These are phyloP conservation scores for Poliocrania exsul DNA, from an alignment of 2,797 vertebrate genomes.

Conservation along the genomic window DNA sequence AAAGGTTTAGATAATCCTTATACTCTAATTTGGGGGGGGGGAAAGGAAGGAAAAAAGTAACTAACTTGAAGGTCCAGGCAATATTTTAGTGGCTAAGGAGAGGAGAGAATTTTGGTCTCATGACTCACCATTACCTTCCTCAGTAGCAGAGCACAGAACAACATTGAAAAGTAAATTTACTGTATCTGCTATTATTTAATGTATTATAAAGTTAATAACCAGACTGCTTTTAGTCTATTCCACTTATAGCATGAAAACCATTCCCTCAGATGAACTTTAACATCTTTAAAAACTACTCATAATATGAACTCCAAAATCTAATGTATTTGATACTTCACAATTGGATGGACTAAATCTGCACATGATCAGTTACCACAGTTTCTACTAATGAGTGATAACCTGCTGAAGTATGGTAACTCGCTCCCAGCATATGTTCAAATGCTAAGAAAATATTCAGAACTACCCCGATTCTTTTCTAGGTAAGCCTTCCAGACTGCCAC, in stretches of 20 bases:
- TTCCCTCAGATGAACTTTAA: background rate
- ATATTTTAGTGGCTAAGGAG: background rate
- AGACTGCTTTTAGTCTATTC: background rate
- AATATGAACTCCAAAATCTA: background rate
- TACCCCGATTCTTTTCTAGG: conserved; percentile 13
- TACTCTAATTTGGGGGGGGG: background rate
- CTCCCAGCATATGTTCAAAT: conserved; percentile 30
- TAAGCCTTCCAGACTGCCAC: conserved; percentile 42
- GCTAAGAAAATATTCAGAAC: conserved; percentile 1
- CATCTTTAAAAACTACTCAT: background rate
- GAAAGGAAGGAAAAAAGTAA: background rate
- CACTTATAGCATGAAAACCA: background rate
- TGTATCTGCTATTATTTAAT: background rate
- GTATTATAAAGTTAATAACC: background rate
- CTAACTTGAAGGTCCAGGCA: background rate
- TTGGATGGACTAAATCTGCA: background rate
- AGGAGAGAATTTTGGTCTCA: background rate
- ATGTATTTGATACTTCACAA: background rate
- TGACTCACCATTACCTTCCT: background rate
- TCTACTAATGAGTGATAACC: conserved; percentile 15
- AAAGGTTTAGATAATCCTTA: background rate
- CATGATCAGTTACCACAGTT: background rate
- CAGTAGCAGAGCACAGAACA: background rate
- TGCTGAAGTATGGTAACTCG: background rate
- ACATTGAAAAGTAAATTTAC: background rate